Evolutionary conservation across 2,888 invertebrate species (phyloP).

Genomic region (Pammene fasciana): DNA sequence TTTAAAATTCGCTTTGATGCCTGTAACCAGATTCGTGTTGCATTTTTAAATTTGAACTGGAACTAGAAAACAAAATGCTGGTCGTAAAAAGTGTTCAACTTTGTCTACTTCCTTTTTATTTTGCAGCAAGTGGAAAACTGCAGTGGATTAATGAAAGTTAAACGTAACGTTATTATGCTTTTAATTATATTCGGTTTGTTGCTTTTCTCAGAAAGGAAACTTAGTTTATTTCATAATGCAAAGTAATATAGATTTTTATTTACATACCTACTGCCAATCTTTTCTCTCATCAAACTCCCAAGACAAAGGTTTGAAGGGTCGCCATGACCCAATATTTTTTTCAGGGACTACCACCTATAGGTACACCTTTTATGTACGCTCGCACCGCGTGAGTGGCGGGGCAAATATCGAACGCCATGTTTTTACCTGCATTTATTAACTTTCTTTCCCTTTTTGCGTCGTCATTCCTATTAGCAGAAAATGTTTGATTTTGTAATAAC

Average conservation of each 20-base stretch:
- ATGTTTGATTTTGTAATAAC: no score
- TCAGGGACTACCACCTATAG: not conserved
- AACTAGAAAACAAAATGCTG: conserved; percentile 13
- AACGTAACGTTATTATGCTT: not conserved
- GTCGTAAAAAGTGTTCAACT: not conserved
- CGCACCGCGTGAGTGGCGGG: not conserved
- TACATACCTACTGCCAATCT: not conserved
- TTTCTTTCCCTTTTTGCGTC: no score
- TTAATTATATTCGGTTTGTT: not conserved
- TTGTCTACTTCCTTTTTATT: not conserved
- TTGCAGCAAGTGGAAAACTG: not conserved
- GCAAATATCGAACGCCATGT: not conserved
- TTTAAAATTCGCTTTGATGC: conserved; percentile 39
- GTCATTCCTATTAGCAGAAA: no score
- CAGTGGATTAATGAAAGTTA: not conserved
- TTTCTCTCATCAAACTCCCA: conserved; percentile 8
- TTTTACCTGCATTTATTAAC: no score
- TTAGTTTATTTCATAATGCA: no score
- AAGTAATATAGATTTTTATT: not conserved
- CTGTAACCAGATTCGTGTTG: conserved; percentile 47
- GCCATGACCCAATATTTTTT: conserved; percentile 9
- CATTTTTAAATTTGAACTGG: conserved; percentile 16
- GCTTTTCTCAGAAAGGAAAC: not conserved
- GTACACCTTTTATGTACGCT: not conserved
- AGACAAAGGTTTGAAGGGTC: conserved; percentile 11